Evolutionary conservation across 2,797 vertebrate species (phyloP).

Genomic region (Phylloscopus collybita): DNA sequence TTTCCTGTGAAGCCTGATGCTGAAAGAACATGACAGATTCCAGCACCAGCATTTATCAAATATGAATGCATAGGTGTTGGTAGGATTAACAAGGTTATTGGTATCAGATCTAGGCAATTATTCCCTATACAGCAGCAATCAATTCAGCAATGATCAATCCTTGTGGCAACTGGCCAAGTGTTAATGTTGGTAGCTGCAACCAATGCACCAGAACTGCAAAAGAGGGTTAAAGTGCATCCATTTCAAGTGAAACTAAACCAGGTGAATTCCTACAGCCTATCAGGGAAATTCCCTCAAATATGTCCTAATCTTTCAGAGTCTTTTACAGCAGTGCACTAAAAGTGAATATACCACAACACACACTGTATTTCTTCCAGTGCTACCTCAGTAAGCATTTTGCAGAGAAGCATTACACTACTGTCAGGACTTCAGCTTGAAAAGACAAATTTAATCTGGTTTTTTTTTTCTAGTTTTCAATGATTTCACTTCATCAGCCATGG

Average conservation of each 20-base stretch:
- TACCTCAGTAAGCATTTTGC: not conserved
- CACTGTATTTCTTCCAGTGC: not conserved
- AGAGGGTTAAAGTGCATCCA: constrained; percentile 51
- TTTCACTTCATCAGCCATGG: not conserved
- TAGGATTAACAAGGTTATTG: constrained; percentile 5
- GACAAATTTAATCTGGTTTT: not conserved
- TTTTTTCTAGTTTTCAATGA: not conserved
- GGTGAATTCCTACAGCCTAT: not conserved
- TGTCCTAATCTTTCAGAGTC: not conserved
- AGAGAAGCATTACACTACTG: not conserved
- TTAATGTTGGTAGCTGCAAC: not conserved
- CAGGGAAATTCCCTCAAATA: not conserved
- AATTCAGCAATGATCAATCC: not conserved
- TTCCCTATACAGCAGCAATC: not conserved
- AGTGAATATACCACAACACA: not conserved
- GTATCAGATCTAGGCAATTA: constrained; percentile 34
- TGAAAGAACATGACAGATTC: constrained; percentile 44
- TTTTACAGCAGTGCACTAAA: not conserved
- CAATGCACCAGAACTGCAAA: not conserved
- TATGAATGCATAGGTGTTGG: not conserved
- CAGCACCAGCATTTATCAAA: constrained; percentile 28
- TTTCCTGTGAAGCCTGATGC: not conserved
- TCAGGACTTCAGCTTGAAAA: not conserved
- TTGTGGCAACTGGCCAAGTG: constrained; percentile 36
- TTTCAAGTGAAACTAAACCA: constrained; percentile 41